Evolutionary conservation across 1,140 invertebrate genomes (phyloP).

Genomic region (Drosophila novamexicana): DNA sequence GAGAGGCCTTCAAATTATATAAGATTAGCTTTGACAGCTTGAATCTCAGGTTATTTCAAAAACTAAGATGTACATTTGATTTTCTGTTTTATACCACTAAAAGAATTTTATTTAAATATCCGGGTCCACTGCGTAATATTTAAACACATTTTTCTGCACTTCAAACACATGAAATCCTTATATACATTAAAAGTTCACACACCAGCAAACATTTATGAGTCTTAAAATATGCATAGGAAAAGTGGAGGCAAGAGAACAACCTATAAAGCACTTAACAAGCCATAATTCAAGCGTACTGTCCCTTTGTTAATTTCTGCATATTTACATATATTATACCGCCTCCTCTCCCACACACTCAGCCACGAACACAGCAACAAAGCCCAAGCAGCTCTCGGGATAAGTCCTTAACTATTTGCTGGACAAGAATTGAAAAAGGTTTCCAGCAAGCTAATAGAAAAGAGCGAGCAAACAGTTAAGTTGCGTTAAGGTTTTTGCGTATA

Average conservation of each 20-base stretch:
- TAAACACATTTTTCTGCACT: too few species aligned
- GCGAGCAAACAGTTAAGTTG: not conserved
- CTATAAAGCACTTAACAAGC: slow-evolving; percentile 32
- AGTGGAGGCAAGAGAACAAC: not conserved
- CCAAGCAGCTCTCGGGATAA: slow-evolving; percentile 1
- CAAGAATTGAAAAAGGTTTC: slow-evolving; percentile 5
- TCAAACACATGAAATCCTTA: too few species aligned
- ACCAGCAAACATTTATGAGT: not conserved
- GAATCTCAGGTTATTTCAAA: too few species aligned
- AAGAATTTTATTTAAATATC: too few species aligned
- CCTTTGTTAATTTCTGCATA: slow-evolving; percentile 27
- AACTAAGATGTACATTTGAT: too few species aligned
- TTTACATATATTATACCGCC: slow-evolving; percentile 14
- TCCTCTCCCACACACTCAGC: slow-evolving; percentile 4
- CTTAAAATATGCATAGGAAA: slow-evolving; percentile 10
- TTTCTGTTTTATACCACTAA: too few species aligned
- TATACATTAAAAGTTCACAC: not conserved
- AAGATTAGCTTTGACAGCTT: too few species aligned
- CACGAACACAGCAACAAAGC: not conserved
- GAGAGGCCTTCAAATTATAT: too few species aligned
- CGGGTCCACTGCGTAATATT: too few species aligned
- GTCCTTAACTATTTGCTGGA: slow-evolving; percentile 3
- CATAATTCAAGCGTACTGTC: slow-evolving; percentile 28
- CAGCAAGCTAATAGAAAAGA: slow-evolving; percentile 1
- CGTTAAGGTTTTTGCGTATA: not conserved